These are phyloP conservation scores for Chromobotia macracanthus DNA, from an alignment of 2,797 vertebrate species.

Conservation along the genomic window DNA sequence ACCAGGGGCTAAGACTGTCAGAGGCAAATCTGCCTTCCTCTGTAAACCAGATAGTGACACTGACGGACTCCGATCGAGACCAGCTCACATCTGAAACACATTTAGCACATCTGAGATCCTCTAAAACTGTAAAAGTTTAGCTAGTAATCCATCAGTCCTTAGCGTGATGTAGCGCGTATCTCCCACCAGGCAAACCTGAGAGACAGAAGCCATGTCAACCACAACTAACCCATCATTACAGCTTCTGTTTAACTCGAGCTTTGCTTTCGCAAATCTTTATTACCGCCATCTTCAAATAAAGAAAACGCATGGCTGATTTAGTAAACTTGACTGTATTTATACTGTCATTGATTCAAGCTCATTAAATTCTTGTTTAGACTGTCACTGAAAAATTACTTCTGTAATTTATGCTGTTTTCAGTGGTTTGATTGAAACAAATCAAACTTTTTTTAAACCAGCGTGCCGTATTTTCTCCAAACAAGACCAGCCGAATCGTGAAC, in stretches of 20 bases:
- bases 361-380: not conserved
- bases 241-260: constrained; percentile 23
- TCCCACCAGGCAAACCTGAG: constrained; percentile 48
- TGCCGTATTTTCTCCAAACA: not conserved
- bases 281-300: not conserved
- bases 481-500: not conserved
- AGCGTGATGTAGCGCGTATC: too few relatives aligned
- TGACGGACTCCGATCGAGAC: constrained; percentile 45
- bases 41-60: constrained; percentile 47
- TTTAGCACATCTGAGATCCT: constrained; percentile 60
- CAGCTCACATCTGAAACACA: constrained; percentile 61
- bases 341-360: not conserved
- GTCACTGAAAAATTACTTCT: not conserved
- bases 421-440: not conserved
- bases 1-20: constrained; percentile 46
- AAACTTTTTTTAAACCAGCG: not conserved
- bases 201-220: constrained; percentile 59
- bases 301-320: not conserved
- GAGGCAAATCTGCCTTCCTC: constrained; percentile 47
- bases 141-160: constrained; percentile 57
- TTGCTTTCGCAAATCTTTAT: too few relatives aligned
- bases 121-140: constrained; percentile 64
- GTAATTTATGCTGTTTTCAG: not conserved
- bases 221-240: constrained; percentile 1
- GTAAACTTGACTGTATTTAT: not conserved